Evolutionary conservation across 2,888 invertebrate genomes (phyloP).

Genomic region (Bugulina stolonifera): DNA sequence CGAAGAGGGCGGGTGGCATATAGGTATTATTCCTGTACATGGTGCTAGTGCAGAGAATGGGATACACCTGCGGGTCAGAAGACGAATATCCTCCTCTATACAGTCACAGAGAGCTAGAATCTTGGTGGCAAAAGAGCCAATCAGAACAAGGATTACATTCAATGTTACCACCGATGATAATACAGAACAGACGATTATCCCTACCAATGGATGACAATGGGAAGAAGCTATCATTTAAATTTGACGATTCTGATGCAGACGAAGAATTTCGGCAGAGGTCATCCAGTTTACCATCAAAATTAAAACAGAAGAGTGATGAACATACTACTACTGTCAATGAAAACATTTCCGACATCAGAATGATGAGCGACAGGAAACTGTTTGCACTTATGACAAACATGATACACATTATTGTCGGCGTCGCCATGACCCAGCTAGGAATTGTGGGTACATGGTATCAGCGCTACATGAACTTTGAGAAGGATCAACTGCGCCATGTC

Average conservation of each 20-base stretch:
- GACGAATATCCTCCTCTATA: too few species aligned
- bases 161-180: too few species aligned
- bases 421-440: constrained; percentile 13
- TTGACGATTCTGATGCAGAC: background rate
- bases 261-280: background rate
- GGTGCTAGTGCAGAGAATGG: too few species aligned
- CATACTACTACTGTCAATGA: background rate
- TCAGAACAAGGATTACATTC: too few species aligned
- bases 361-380: background rate
- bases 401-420: background rate
- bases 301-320: background rate
- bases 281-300: background rate
- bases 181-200: background rate
- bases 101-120: too few species aligned
- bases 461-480: constrained; percentile 15
- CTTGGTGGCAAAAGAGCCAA: too few species aligned
- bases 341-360: background rate
- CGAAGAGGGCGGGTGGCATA: too few species aligned
- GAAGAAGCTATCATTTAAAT: background rate
- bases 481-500: constrained; percentile 10
- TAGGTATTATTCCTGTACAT: too few species aligned
- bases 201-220: background rate
- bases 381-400: constrained; percentile 1
- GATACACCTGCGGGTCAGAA: too few species aligned
- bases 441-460: constrained; percentile 21